phyloP scores from a whole-genome alignment of 2,113 vertebrate genomes.

The Petaurus breviceps region DNA sequence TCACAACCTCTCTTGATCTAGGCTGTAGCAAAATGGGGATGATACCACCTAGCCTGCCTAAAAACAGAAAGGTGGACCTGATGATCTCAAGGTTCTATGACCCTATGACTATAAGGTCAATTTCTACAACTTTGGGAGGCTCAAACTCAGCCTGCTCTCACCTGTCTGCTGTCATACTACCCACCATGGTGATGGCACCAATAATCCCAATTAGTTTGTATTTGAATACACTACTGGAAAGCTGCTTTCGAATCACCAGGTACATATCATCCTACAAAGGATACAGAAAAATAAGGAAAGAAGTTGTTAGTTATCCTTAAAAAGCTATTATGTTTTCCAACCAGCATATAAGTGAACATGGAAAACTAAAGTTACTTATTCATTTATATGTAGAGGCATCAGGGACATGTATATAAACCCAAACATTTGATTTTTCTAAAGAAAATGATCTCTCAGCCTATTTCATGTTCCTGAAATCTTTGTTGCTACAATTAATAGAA shows the following conservation, averaged over 20 bases:
- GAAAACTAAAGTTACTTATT: neutral
- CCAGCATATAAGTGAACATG: neutral
- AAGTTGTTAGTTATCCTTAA: neutral
- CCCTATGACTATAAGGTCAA: neutral
- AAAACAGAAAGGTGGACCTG: neutral
- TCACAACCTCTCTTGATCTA: too few species aligned
- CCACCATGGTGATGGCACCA: conserved; percentile 93
- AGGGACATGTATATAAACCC: neutral
- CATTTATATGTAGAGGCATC: neutral
- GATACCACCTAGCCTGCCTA: too few species aligned
- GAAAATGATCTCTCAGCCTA: neutral
- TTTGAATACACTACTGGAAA: conserved; percentile 93
- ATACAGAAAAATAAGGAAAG: conserved; percentile 13
- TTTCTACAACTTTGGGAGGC: neutral
- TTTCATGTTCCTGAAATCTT: neutral
- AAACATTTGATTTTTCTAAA: neutral
- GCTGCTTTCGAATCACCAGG: conserved; percentile 96
- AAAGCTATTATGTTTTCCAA: neutral
- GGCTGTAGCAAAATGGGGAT: too few species aligned
- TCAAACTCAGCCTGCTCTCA: conserved; percentile 65
- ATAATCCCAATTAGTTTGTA: conserved; percentile 97
- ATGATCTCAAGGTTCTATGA: neutral
- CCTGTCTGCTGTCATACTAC: conserved; percentile 90
- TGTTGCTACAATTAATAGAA: neutral
- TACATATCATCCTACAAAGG: conserved; percentile 93